Conservation (phyloP, 2,888 invertebrate species). For the Phengaris alcon region DNA sequence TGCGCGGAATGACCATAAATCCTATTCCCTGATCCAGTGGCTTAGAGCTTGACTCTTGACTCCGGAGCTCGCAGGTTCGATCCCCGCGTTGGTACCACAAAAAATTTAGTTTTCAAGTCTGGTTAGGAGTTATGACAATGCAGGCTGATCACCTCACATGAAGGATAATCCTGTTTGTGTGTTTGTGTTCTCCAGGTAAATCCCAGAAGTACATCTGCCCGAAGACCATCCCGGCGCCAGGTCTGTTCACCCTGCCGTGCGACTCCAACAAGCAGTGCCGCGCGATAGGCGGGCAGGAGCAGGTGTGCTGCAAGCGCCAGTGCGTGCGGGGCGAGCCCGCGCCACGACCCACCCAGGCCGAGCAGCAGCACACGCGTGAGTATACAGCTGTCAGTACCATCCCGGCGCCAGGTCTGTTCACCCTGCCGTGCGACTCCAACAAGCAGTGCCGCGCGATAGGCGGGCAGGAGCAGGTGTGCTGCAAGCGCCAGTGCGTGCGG, state of each 20-base stretch:
- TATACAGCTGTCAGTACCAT: not conserved
- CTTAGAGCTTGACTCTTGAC: too few species aligned
- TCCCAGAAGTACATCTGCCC: conserved; percentile 68
- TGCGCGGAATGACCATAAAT: too few species aligned
- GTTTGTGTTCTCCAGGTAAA: conserved; percentile 52
- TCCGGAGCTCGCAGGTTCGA: too few species aligned
- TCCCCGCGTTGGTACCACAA: too few species aligned
- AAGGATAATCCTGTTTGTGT: too few species aligned
- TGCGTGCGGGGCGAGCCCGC: conserved; percentile 81
- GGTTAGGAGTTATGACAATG: too few species aligned
- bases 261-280: conserved; percentile 72
- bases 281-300: conserved; percentile 62
- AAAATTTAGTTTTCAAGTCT: too few species aligned
- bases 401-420: conserved; percentile 53
- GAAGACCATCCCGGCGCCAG: conserved; percentile 57
- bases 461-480: conserved; percentile 72
- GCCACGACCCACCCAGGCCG: conserved; percentile 70
- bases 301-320: conserved; percentile 74
- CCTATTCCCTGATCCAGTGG: too few species aligned
- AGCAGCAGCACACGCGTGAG: conserved; percentile 70
- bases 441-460: conserved; percentile 66
- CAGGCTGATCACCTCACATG: too few species aligned
- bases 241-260: conserved; percentile 70
- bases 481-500: conserved; percentile 78
- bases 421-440: conserved; percentile 69